Evolutionary conservation across 2,888 invertebrate genomes (phyloP), one percentile per base, ranked within the genome.

Genomic region (Phortica okadai): DNA sequence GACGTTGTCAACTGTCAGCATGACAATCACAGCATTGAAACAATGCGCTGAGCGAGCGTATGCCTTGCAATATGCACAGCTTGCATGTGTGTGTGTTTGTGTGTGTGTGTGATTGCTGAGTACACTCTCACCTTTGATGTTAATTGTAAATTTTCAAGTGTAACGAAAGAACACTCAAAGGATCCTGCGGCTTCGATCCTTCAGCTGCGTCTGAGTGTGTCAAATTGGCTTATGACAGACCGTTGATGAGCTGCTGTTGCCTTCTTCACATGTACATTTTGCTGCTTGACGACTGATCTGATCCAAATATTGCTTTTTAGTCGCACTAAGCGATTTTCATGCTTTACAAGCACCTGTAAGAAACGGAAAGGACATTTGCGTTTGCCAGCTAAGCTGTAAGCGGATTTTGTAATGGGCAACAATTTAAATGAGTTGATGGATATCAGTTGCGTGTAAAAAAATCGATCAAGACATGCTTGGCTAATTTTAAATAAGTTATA

Each of bases 141-240:
- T 76, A 73, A 56, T 56, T 25, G 59, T 21, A 74, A 74, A 75
- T 62, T 74, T 44, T 77, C 21, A 79, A 77, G 77, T 79, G 77
- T 79, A 75, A 79, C 78, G 77, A 79, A 79, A 76, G 76, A 10
- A 59, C 66, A 21, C 41, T 41, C 10, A 14, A 14, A 42, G 54
- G 54, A 56, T 54, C 70, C 44, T 69, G 44, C 21, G 69, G 45
- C 45, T n/a, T 56, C 70, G 33, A 72, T 72, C 70, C 33, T 72
- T 81, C 85, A 85, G 84, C 86, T 85, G 85, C 80, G 70, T 77
- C 78, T 76, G 80, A 80, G 78, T 84, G 88, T 87, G 84, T 86
- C 88, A 81, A 88, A 88, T 88, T 78, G 75, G 83, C 82, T 81
- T 81, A 85, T 83, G 83, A 82, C 78, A 56, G 56, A 21, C 70